These are phyloP conservation scores for Melinopterus prodromus DNA, from an alignment of 2,888 invertebrate genomes.

Conservation along the genomic window DNA sequence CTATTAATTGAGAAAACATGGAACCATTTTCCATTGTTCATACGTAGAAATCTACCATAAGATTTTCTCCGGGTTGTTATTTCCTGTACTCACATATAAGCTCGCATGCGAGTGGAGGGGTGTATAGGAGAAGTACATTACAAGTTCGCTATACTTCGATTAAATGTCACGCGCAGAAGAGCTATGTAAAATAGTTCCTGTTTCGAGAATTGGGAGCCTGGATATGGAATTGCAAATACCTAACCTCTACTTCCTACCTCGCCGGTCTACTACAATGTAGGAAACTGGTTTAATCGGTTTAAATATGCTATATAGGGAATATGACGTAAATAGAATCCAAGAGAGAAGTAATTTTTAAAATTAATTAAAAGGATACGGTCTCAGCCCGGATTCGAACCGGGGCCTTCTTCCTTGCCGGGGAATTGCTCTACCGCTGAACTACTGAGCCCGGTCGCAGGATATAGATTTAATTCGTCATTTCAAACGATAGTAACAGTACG, in stretches of 20 bases:
- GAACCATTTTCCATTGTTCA: not conserved
- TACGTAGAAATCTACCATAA: not conserved
- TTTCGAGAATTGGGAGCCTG: constrained; percentile 35
- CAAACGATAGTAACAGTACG: too few relatives aligned
- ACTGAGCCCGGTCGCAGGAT: too few relatives aligned
- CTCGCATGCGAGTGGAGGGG: not conserved
- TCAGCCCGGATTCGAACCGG: too few relatives aligned
- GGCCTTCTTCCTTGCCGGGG: too few relatives aligned
- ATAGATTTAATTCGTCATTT: too few relatives aligned
- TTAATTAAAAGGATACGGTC: too few relatives aligned
- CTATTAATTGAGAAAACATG: not conserved
- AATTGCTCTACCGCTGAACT: too few relatives aligned
- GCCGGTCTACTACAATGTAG: not conserved
- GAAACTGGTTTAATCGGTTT: too few relatives aligned
- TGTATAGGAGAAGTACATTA: constrained; percentile 32
- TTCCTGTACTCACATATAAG: constrained; percentile 7
- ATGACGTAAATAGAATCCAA: too few relatives aligned
- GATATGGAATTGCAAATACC: constrained; percentile 27
- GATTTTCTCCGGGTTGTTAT: constrained; percentile 6
- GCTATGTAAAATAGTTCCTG: constrained; percentile 42
- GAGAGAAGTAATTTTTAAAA: too few relatives aligned
- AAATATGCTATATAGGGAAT: too few relatives aligned
- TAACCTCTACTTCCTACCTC: constrained; percentile 22
- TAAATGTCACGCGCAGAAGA: constrained; percentile 43
- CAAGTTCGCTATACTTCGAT: constrained; percentile 40